Evolutionary conservation across 2,113 vertebrate genomes (phyloP).

Genomic region (Triplophysa siluroides): DNA sequence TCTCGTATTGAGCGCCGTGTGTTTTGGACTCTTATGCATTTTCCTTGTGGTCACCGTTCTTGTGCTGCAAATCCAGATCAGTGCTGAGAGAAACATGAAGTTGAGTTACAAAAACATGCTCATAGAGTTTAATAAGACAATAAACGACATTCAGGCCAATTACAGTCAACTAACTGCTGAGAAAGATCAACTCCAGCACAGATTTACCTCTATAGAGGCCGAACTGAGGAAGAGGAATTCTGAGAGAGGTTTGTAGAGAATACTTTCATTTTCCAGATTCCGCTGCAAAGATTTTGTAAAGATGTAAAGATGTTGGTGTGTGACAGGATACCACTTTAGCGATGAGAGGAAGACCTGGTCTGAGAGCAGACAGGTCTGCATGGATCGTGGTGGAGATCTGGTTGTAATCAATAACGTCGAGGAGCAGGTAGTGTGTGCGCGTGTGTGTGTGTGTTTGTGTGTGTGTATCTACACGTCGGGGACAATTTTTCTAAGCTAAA

Average conservation of each 20-base stretch:
- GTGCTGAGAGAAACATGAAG: not conserved
- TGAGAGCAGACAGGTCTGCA: slow-evolving; percentile 4
- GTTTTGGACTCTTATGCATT: not conserved
- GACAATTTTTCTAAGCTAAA: too few relatives aligned
- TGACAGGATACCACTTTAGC: not conserved
- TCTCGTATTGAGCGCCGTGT: not conserved
- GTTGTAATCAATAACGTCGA: not conserved
- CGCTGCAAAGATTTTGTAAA: too few relatives aligned
- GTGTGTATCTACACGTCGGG: too few relatives aligned
- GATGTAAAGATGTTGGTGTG: too few relatives aligned
- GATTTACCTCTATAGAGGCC: not conserved
- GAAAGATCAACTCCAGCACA: not conserved
- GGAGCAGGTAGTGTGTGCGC: slow-evolving; percentile 19
- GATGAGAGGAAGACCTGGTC: not conserved
- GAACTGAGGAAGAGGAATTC: too few relatives aligned
- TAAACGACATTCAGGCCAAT: too few relatives aligned
- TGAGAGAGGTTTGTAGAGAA: too few relatives aligned
- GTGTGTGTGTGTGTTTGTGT: not conserved
- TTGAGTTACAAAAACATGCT: too few relatives aligned
- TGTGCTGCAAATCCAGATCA: not conserved
- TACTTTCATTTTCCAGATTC: too few relatives aligned
- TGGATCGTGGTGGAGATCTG: not conserved
- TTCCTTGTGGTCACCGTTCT: not conserved
- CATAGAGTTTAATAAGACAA: too few relatives aligned
- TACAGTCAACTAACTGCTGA: not conserved